phyloP scores from a whole-genome alignment of 2,113 vertebrate species.

The Canis aureus region DNA sequence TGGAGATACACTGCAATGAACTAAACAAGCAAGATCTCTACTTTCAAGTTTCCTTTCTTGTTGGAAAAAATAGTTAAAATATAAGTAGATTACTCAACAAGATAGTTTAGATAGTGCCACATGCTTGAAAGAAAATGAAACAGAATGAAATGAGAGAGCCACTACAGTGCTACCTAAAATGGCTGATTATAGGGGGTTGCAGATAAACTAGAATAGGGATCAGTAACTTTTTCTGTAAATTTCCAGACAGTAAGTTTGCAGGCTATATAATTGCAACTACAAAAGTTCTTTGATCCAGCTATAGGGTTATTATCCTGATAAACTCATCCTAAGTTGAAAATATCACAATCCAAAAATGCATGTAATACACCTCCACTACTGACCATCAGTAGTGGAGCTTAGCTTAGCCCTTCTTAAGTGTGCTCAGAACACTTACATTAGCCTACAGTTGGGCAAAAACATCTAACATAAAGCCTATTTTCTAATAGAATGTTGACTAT shows the following conservation, averaged over 20 bases:
- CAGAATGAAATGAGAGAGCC: not conserved
- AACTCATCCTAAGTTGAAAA: not conserved
- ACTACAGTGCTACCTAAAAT: not conserved
- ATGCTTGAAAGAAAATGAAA: not conserved
- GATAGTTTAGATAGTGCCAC: not conserved
- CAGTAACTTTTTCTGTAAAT: not conserved
- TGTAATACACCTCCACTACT: not conserved
- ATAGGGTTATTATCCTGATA: not conserved
- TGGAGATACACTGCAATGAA: not conserved
- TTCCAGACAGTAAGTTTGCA: not conserved
- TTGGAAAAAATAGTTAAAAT: constrained; percentile 45
- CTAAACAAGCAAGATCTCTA: not conserved
- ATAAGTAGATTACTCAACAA: not conserved
- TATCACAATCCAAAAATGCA: not conserved
- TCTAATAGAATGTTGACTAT: not conserved
- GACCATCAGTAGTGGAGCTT: not conserved
- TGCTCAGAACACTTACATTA: not conserved
- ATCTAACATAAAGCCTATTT: not conserved
- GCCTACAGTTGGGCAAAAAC: not conserved
- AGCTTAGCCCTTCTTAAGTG: not conserved
- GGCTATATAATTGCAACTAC: not conserved
- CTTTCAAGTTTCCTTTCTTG: not conserved
- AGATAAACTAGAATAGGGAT: not conserved
- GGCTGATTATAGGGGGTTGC: not conserved
- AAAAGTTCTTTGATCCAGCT: not conserved